Base-by-base conservation (phyloP, 92 coral and sea anemone species). In the Micromussa lordhowensis region DNA sequence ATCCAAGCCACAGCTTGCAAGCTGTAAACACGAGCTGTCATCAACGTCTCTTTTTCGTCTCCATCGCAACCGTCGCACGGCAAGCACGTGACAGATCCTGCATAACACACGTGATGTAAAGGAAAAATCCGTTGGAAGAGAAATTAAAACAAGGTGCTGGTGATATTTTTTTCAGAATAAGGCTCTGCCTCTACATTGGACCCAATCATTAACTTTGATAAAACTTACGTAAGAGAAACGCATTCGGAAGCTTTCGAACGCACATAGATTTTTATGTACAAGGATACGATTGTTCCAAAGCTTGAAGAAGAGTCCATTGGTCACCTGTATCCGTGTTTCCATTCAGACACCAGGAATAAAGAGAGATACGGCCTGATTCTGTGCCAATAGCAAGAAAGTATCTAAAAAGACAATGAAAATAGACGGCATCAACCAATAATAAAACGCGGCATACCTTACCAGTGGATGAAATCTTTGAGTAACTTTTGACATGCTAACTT, bases 31-130 rank as follows among this genome's bases (percentile, higher is more conserved):
- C 18, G 82, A 82, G 28, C 85, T 82, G 0, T 83, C 32, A 21
- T 70, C 63, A 28, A 29, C 48, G 32, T 68, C 72, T 53, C 71
- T 79, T 29, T 68, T 48, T 28, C 94, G 96, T 82, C 96, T 85
- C 99, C 99, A 98, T 77, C 92, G 94, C 90, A 98, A 86, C 77
- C 96, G 89, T 79, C 94, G 95, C 14, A 98, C 95, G 10, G 98
- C 90, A 30, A 92, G 92, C 13, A 90, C 94, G 81, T 94, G 99
- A 93, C 96, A 90, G 34, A 94, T 73, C 22, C 99, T 97, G 91
- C 14, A 40, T 34, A 58, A 70, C 24, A 58, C 55, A 59, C 13
- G 68, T 51, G 73, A 92, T 85, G 91, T 89, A 91, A 89, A 88
- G 88, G 55, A 87, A 89, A 87, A 18, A 1, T 29, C 3, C 22